These are phyloP conservation scores for Pipa parva DNA, from an alignment of 2,113 vertebrate genomes.

Conservation along the genomic window DNA sequence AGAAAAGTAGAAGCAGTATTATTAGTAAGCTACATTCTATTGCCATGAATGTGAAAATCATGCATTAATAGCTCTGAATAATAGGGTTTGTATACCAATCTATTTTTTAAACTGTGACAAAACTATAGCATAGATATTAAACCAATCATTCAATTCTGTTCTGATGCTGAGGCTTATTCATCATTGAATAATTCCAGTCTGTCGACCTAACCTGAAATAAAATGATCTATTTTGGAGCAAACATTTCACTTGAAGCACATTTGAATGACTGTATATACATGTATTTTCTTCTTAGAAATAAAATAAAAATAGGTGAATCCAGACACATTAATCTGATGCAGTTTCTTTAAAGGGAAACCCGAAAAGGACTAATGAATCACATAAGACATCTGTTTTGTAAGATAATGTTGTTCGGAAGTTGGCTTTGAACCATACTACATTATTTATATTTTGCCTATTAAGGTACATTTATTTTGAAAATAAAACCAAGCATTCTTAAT, in stretches of 20 bases:
- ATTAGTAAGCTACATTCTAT: not conserved
- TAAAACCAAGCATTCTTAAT: conserved; percentile 8
- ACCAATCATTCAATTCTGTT: conserved; percentile 37
- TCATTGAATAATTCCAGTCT: conserved; percentile 13
- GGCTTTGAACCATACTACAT: not conserved
- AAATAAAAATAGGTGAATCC: not conserved
- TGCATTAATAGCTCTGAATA: conserved; percentile 21
- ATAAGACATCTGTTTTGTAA: not conserved
- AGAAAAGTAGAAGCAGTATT: not conserved
- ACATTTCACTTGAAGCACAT: not conserved
- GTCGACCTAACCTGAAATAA: not conserved
- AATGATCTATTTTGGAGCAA: not conserved
- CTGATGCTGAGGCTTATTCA: conserved; percentile 14
- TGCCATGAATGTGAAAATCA: conserved; percentile 10
- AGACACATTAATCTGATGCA: not conserved
- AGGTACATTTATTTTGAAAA: conserved; percentile 26
- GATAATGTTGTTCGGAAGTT: not conserved
- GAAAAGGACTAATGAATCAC: not conserved
- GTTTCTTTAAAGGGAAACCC: not conserved
- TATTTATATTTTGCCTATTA: conserved; percentile 10
- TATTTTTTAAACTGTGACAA: conserved; percentile 11
- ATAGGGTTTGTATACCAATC: conserved; percentile 23
- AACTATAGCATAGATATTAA: conserved; percentile 36
- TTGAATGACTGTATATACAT: conserved; percentile 1
- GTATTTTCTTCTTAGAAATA: not conserved